Base-by-base conservation (phyloP, 2,797 vertebrate genomes). In the Cirrhinus mrigala region DNA sequence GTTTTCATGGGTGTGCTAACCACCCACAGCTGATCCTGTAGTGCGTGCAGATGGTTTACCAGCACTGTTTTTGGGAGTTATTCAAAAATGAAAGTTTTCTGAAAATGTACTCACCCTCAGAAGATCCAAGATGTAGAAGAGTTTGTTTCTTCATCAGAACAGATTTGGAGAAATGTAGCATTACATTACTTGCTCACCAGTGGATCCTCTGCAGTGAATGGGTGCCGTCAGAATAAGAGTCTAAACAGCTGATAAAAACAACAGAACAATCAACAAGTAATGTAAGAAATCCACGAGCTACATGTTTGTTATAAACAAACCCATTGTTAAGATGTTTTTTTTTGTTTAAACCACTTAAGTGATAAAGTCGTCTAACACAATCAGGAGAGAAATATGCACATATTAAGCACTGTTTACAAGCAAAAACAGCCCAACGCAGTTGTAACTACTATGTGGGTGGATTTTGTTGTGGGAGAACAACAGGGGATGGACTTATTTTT, bases 41-140 rank as follows among this genome's bases (percentile, higher is more conserved):
- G 46, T 69, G 48, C 18, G 48, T 16, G 48, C 48, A 81, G 50
- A 81, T 81, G 64, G 52, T 40, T 54, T 29, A n/a, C 18, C 46
- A 81, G 24, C 8, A 2, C 15, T 69, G 22, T 11, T 54, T 60
- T 60, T 24, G 24, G 24, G 27, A 29, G 27, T 9, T 46, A 29
- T 66, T 66, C 60, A 64, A 27, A 62, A 62, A 4, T 15, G 6
- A 27, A 64, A 3, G 3, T 15, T 29, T 14, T 9, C 20, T 58
- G 22, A 58, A 58, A 64, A 64, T 6, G 12, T 27, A 27, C n/a
- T 60, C 4, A n/a, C n/a, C n/a, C 22, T 27, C n/a, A 62, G n/a
- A 12, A 62, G 4, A 27, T 15, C 60, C 12, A 62, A 62, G 24
- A 62, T 27, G 5, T 62, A 24, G 0, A 12, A 15, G 58, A 27